phyloP scores from a whole-genome alignment of 2,888 invertebrate species.

The Cyclophora punctaria region DNA sequence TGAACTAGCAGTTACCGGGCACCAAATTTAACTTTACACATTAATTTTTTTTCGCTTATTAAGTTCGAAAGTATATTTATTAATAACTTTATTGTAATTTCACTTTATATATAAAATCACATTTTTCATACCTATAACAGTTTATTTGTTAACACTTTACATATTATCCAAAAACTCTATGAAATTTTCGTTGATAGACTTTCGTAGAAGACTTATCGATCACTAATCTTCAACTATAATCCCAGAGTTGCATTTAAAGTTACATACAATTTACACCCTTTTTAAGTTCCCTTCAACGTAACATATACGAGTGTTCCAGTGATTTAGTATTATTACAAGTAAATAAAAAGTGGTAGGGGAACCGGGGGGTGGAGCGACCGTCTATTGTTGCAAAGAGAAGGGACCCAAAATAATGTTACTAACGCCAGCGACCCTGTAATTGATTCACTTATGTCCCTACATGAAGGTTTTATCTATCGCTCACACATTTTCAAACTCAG shows the following conservation, averaged over 20 bases:
- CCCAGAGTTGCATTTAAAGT: constrained; percentile 23
- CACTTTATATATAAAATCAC: no score
- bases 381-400: constrained; percentile 60
- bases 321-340: constrained; percentile 74
- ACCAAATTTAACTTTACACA: no score
- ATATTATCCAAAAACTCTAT: no score
- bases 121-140: no score
- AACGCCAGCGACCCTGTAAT: constrained; percentile 60
- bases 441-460: constrained; percentile 65
- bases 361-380: constrained; percentile 69
- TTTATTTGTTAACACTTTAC: no score
- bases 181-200: no score
- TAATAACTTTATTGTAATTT: no score
- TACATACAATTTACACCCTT: constrained; percentile 54
- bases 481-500: constrained; percentile 3
- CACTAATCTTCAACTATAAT: no score
- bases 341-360: constrained; percentile 75
- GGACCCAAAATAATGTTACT: constrained; percentile 60
- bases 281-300: constrained; percentile 43
- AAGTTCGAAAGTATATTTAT: no score
- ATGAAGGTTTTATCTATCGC: constrained; percentile 24
- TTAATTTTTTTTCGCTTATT: no score
- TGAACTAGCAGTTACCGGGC: no score
- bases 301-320: constrained; percentile 55
- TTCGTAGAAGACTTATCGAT: no score